phyloP scores from a whole-genome alignment of 2,797 vertebrate species.

The Scolopax bukidnonensis region DNA sequence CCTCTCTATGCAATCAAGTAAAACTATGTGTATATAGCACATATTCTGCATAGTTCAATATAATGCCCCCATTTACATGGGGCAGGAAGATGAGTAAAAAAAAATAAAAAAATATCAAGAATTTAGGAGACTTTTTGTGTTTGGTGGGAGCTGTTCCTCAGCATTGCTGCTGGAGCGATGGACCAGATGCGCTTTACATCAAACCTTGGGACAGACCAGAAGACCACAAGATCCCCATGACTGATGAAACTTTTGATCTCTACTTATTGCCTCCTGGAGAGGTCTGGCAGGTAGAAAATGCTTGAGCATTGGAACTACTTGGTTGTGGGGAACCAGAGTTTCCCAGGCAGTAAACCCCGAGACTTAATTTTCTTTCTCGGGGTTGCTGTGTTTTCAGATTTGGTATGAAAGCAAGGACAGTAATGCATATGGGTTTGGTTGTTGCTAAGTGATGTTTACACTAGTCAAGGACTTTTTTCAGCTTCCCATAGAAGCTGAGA shows the following conservation, averaged over 20 bases:
- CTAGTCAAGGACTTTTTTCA: not conserved
- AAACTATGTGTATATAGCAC: not conserved
- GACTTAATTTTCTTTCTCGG: not conserved
- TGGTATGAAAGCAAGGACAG: not conserved
- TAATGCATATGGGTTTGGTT: not conserved
- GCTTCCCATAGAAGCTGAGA: not conserved
- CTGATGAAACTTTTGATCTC: not conserved
- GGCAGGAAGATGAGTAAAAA: not conserved
- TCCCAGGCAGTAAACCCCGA: not conserved
- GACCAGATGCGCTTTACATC: not conserved
- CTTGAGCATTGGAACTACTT: not conserved
- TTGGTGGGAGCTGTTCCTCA: not conserved
- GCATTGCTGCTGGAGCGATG: not conserved
- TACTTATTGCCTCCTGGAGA: not conserved
- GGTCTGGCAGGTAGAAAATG: not conserved
- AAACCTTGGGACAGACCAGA: not conserved
- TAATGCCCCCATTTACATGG: not conserved
- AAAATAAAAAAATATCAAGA: not conserved
- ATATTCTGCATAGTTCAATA: not conserved
- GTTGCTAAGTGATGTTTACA: not conserved
- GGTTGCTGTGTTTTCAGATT: not conserved
- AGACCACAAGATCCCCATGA: not conserved
- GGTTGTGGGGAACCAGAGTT: not conserved
- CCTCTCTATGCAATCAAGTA: not conserved
- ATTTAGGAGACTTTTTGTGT: not conserved